Conservation (phyloP, 2,888 invertebrate species). For the Trisateles emortualis region DNA sequence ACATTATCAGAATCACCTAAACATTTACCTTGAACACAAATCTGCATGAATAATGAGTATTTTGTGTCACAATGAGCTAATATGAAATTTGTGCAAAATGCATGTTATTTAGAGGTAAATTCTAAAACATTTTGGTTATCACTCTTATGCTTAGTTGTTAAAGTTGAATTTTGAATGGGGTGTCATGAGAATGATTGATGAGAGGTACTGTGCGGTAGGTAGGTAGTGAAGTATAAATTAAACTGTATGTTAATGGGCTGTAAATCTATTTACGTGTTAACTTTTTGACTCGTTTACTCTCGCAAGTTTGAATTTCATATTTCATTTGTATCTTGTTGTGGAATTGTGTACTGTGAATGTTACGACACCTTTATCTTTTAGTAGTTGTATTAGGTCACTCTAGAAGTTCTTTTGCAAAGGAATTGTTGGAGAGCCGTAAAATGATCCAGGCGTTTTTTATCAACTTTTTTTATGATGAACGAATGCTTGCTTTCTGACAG, state of each 20-base stretch:
- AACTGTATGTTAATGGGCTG: slow-evolving; percentile 53
- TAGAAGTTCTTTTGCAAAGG: too few relatives aligned
- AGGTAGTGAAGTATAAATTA: slow-evolving; percentile 40
- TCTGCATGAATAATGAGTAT: slow-evolving; percentile 51
- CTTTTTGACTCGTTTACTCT: slow-evolving; percentile 39
- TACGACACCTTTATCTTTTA: not conserved
- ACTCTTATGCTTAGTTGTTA: slow-evolving; percentile 17
- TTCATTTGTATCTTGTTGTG: not conserved
- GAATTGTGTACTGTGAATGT: not conserved
- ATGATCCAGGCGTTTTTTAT: too few relatives aligned
- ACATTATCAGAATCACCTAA: slow-evolving; percentile 16
- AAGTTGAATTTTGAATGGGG: slow-evolving; percentile 25
- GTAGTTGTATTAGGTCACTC: too few relatives aligned
- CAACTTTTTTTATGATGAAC: too few relatives aligned
- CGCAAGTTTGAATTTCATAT: slow-evolving; percentile 27
- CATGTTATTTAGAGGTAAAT: slow-evolving; percentile 40
- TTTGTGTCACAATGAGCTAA: slow-evolving; percentile 46
- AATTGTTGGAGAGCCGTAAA: too few relatives aligned
- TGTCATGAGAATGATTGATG: slow-evolving; percentile 39
- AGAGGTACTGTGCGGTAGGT: slow-evolving; percentile 30
- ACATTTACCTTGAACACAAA: slow-evolving; percentile 34
- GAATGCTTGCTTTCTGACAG: too few relatives aligned
- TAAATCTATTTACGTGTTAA: slow-evolving; percentile 54
- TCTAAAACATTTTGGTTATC: slow-evolving; percentile 16
- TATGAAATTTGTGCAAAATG: slow-evolving; percentile 44